Conservation (phyloP, 2,113 vertebrate species). For the Apaloderma vittatum region DNA sequence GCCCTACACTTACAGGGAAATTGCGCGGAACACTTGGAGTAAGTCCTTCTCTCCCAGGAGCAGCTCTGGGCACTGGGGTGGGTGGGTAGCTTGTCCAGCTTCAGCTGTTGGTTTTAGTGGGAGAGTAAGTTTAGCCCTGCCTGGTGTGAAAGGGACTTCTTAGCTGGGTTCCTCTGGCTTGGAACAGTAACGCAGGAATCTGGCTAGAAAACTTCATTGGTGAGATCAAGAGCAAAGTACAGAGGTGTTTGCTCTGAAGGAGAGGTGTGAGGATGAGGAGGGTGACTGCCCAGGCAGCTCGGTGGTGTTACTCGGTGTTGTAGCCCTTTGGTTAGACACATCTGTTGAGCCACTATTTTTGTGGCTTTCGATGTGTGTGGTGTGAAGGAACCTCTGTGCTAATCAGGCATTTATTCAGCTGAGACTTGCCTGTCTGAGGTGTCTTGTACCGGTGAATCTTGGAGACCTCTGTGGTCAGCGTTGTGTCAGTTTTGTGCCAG, state of each 20-base stretch:
- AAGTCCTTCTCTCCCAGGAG: neutral
- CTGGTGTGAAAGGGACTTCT: neutral
- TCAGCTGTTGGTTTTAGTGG: neutral
- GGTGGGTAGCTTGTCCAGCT: neutral
- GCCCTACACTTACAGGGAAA: fast-evolving
- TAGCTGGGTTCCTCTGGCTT: neutral
- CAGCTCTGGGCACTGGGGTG: neutral
- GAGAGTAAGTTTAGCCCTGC: neutral
- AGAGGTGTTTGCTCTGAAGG: neutral
- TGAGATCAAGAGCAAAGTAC: neutral
- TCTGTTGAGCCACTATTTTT: neutral
- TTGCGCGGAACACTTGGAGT: neutral
- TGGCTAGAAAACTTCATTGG: neutral
- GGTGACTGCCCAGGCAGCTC: neutral
- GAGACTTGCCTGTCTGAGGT: neutral
- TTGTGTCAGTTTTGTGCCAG: neutral
- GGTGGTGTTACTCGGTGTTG: fast-evolving
- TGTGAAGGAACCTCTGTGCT: neutral
- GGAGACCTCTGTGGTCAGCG: neutral
- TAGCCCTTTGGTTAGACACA: neutral
- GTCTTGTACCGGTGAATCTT: neutral
- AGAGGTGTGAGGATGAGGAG: neutral
- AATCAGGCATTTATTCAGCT: neutral
- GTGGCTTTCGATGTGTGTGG: neutral
- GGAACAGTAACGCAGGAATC: neutral